Evolutionary conservation across 2,888 invertebrate species (phyloP), one percentile per base, ranked within the genome.

Genomic region (Orchesella flavescens): DNA sequence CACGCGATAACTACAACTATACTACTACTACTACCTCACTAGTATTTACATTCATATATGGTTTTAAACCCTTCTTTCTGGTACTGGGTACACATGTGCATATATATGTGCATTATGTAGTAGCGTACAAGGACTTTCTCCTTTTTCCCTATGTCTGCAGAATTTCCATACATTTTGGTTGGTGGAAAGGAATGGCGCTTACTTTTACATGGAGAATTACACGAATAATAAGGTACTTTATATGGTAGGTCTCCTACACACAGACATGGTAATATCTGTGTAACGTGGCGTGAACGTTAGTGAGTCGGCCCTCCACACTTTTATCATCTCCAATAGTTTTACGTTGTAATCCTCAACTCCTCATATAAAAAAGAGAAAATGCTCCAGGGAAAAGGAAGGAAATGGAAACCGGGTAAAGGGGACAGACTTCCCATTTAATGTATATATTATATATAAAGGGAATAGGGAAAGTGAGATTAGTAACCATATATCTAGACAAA

Each of bases 331-430:
- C 10, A 7, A 44, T 49, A n/a, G 12, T 49, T 49, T 43, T 19
- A 65, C 17, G 44, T 17, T 59, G 59, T 59, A 59, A n/a, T 59
- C 23, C 17, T 17, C 43, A 13, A 21, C 1, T 34, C 65, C 10
- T 24, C 13, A 43, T 44, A 65, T 44, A 43, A 69, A 43, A 69
- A 66, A 49, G 65, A 43, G 44, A 66, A 80, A 66, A 66, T 66
- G 57, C 80, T 81, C 80, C 46, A 23, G 69, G 81, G 75, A 71
- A 49, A 55, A 75, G 74, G 69, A 75, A 81, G 69, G 63, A 81
- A 75, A 75, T 75, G 61, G 69, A 81, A 81, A 81, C 53, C 81
- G 81, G 75, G 81, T 81, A 81, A 81, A 74, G 69, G 81, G 81
- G 69, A 68, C 81, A 81, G 75, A 75, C 74, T 80, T 34, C 73